phyloP scores from a whole-genome alignment of 37 sponge, comb jelly and placozoan species.

The Halisarca cf. caerulea region DNA sequence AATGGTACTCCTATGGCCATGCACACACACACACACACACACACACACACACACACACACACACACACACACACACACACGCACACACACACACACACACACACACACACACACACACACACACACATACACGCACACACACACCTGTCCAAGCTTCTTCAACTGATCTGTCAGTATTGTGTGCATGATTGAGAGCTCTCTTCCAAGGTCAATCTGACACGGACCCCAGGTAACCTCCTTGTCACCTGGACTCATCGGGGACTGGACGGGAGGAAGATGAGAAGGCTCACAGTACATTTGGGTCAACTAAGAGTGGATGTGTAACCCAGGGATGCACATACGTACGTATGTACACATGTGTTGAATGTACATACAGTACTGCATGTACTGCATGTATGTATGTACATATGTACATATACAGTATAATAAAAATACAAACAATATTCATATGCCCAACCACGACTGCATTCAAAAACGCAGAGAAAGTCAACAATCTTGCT shows the following conservation, averaged over 20 bases:
- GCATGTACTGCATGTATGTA: no score
- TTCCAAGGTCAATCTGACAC: slow-evolving; percentile 66
- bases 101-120: neutral
- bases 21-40: neutral
- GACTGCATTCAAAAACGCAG: neutral
- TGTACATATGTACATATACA: no score
- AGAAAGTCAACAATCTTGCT: neutral
- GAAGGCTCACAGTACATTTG: no score
- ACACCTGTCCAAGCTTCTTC: slow-evolving; percentile 21
- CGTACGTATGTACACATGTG: no score
- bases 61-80: neutral
- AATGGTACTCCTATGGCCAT: neutral
- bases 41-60: neutral
- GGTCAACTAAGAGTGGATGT: no score
- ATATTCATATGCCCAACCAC: no score
- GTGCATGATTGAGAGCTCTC: slow-evolving; percentile 85
- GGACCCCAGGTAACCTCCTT: slow-evolving; percentile 45
- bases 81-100: slow-evolving; percentile 6
- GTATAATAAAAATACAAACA: no score
- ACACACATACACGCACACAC: neutral
- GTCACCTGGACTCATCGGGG: neutral
- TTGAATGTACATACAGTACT: no score
- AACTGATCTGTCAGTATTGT: slow-evolving; percentile 54
- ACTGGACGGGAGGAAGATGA: slow-evolving; percentile 1
- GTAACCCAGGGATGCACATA: no score